phyloP scores from a whole-genome alignment of 2,888 invertebrate genomes.

The Nyleta sp. region DNA sequence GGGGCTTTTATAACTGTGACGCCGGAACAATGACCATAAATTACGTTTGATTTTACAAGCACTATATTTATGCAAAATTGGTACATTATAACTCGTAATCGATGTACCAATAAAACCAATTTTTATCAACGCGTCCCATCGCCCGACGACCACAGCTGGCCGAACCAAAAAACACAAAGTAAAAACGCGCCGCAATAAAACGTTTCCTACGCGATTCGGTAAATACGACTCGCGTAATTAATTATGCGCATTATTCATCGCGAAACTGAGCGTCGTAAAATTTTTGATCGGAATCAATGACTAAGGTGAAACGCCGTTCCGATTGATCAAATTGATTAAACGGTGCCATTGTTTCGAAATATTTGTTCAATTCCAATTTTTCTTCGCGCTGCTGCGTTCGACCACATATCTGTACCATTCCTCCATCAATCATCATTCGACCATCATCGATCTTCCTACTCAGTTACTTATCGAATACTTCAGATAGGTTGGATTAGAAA shows the following conservation, averaged over 20 bases:
- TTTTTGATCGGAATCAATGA: conserved; percentile 40
- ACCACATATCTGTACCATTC: too few species aligned
- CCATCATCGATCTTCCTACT: conserved; percentile 3
- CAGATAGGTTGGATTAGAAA: not conserved
- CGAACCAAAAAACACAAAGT: conserved; percentile 12
- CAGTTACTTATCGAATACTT: conserved; percentile 3
- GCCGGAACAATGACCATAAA: conserved; percentile 45
- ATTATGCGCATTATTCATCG: conserved; percentile 55
- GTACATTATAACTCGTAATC: conserved; percentile 56
- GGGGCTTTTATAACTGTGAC: conserved; percentile 26
- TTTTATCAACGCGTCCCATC: conserved; percentile 52
- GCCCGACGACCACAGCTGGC: conserved; percentile 32
- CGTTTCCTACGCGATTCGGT: conserved; percentile 39
- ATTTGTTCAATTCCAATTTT: conserved; percentile 50
- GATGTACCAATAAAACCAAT: conserved; percentile 54
- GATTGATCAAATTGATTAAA: conserved; percentile 23
- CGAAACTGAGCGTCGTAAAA: conserved; percentile 18
- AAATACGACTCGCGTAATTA: conserved; percentile 34
- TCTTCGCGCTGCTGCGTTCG: conserved; percentile 37
- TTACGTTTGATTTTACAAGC: conserved; percentile 52
- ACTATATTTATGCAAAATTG: conserved; percentile 60
- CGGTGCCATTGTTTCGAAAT: conserved; percentile 42
- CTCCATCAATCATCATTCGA: conserved; percentile 1
- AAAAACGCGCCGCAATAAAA: conserved; percentile 34
- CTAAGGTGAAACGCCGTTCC: conserved; percentile 12